phyloP scores from a whole-genome alignment of 1,140 invertebrate species.

The Rhopalosiphum maidis region DNA sequence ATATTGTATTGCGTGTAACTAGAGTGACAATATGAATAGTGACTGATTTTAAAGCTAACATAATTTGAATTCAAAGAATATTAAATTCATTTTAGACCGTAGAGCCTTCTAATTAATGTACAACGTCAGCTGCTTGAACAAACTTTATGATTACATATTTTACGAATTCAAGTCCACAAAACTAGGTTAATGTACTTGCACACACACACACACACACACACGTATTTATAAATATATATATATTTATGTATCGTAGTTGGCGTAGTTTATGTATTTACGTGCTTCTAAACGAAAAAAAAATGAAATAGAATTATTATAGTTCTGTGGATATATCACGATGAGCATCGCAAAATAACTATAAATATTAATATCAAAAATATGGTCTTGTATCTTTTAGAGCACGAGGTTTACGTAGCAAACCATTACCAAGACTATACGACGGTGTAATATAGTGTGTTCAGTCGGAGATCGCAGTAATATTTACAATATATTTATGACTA shows the following conservation, averaged over 20 bases:
- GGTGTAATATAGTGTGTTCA: background rate
- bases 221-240: no score
- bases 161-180: background rate
- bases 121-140: slow-evolving; percentile 18
- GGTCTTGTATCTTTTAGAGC: background rate
- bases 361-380: slow-evolving; percentile 14
- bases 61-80: background rate
- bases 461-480: background rate
- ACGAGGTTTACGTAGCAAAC: background rate
- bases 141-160: slow-evolving; percentile 1
- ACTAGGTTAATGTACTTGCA: slow-evolving; percentile 2
- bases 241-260: background rate
- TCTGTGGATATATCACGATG: background rate
- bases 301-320: slow-evolving; percentile 16
- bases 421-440: background rate
- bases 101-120: background rate
- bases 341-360: background rate
- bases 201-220: background rate
- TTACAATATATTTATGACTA: background rate
- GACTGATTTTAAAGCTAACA: slow-evolving; percentile 3
- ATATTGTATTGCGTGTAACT: background rate
- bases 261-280: background rate
- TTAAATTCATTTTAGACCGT: background rate
- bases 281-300: background rate
- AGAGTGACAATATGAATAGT: background rate